These are phyloP conservation scores for Vanessa atalanta DNA, from an alignment of 1,140 invertebrate genomes.

Conservation along the genomic window DNA sequence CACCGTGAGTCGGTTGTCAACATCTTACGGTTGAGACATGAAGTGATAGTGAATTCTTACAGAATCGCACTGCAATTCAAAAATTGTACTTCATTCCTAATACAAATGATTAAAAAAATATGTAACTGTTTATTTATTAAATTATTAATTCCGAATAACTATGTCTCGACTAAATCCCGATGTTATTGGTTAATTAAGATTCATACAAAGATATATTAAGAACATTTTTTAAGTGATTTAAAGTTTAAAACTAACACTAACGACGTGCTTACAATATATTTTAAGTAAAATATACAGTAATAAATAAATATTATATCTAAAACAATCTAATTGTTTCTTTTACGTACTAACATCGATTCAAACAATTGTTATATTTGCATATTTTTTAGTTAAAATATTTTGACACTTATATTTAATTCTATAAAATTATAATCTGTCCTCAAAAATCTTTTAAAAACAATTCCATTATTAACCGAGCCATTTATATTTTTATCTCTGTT, in stretches of 20 bases:
- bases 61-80: not conserved
- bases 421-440: constrained; percentile 19
- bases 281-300: not conserved
- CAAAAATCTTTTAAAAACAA: constrained; percentile 5
- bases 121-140: constrained; percentile 1
- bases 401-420: constrained; percentile 12
- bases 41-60: too few relatives aligned
- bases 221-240: too few relatives aligned
- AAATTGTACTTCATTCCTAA: constrained; percentile 19
- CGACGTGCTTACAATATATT: too few relatives aligned
- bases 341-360: not conserved
- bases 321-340: not conserved
- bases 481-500: not conserved
- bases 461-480: constrained; percentile 3
- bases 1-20: too few relatives aligned
- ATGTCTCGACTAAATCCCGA: not conserved
- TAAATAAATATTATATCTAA: not conserved
- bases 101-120: constrained; percentile 1
- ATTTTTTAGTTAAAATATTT: not conserved
- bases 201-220: too few relatives aligned
- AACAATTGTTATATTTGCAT: not conserved
- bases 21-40: too few relatives aligned
- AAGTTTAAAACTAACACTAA: too few relatives aligned
- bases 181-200: not conserved
- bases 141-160: not conserved